Conservation (phyloP, 2,797 vertebrate species). For the Enteromius afrohamiltoni region DNA sequence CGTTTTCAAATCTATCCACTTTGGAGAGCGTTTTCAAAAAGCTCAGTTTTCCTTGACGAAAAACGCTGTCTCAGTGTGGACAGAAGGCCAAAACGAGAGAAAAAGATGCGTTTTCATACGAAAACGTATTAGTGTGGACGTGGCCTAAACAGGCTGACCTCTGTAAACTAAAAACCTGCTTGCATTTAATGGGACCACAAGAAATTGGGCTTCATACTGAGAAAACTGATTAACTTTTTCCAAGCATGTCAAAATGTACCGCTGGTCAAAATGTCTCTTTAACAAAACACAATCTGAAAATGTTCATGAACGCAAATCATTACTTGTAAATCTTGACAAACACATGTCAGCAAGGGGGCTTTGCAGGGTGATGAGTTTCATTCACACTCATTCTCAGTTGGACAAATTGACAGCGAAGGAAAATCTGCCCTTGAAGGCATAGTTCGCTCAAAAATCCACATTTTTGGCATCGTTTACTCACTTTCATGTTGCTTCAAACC, state of each 20-base stretch:
- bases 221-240: neutral
- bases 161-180: neutral
- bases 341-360: neutral
- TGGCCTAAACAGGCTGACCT: neutral
- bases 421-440: neutral
- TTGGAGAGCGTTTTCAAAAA: too few relatives aligned
- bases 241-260: neutral
- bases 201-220: neutral
- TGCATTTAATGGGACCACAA: neutral
- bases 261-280: neutral
- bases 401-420: neutral
- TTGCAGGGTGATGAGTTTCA: neutral
- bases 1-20: too few relatives aligned
- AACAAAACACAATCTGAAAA: neutral
- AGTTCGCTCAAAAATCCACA: neutral
- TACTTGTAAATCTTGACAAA: neutral
- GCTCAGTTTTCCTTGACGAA: too few relatives aligned
- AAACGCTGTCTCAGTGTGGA: too few relatives aligned
- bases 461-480: neutral
- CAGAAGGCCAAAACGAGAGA: too few relatives aligned
- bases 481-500: slow-evolving; percentile 1
- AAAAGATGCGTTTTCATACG: too few relatives aligned
- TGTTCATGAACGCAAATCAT: neutral
- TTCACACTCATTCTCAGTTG: neutral
- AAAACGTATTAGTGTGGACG: too few relatives aligned